Conservation (phyloP, 2,888 invertebrate species). For the Hydrotaea cyrtoneurina region DNA sequence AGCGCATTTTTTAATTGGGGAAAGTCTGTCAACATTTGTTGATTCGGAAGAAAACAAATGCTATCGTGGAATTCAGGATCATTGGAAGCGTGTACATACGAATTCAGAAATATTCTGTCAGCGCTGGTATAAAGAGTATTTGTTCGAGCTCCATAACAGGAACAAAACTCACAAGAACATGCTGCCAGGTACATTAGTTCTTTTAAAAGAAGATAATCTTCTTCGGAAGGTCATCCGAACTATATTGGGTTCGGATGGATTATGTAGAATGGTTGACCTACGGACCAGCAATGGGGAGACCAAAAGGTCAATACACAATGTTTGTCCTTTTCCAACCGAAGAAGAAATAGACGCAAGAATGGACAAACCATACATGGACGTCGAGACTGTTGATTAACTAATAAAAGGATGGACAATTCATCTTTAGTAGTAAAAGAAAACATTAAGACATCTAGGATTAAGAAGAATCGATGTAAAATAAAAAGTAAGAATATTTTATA, state of each 20-base stretch:
- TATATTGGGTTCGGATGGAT: slow-evolving; percentile 45
- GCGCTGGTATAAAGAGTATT: slow-evolving; percentile 43
- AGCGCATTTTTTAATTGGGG: slow-evolving; percentile 45
- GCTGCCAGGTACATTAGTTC: slow-evolving; percentile 25
- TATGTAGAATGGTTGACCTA: slow-evolving; percentile 54
- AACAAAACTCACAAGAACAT: slow-evolving; percentile 24
- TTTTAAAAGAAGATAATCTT: slow-evolving; percentile 50
- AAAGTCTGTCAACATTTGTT: slow-evolving; percentile 25
- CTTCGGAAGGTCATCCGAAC: slow-evolving; percentile 45
- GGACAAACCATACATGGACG: neutral
- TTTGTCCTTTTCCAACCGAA: slow-evolving; percentile 48
- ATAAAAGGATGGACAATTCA: too few species aligned
- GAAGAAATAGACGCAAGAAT: neutral
- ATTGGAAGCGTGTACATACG: slow-evolving; percentile 46
- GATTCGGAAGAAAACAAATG: slow-evolving; percentile 29
- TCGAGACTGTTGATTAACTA: too few species aligned
- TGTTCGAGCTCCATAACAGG: slow-evolving; percentile 47
- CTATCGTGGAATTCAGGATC: slow-evolving; percentile 40
- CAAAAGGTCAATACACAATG: slow-evolving; percentile 39
- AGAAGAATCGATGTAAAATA: too few species aligned
- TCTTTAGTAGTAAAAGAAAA: too few species aligned
- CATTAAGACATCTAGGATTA: too few species aligned
- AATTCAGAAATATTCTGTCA: slow-evolving; percentile 36
- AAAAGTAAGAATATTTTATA: too few species aligned
- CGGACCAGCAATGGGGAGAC: slow-evolving; percentile 56